Percentiles rank a stretch among this genome's conserved stretches.
Evolutionary conservation across 1,140 invertebrate genomes (phyloP).

Genomic region (Cyclina sinensis): DNA sequence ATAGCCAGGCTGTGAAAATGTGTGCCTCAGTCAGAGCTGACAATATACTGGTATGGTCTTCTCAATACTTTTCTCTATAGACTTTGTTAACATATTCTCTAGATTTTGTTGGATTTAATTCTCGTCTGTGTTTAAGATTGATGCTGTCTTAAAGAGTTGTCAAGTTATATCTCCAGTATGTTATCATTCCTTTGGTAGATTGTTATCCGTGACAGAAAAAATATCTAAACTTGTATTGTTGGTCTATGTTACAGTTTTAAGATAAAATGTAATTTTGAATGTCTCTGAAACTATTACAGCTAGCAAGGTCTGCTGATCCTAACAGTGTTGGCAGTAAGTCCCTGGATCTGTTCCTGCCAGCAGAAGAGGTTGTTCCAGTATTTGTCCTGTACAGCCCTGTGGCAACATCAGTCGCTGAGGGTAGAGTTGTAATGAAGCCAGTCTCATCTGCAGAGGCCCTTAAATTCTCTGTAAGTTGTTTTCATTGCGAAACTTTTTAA

Average conservation of each 20-base stretch:
- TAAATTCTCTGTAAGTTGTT: constrained; percentile 56
- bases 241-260: neutral
- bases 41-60: constrained; percentile 44
- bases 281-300: neutral
- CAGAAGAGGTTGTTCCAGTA: constrained; percentile 24
- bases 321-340: neutral
- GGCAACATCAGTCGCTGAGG: neutral
- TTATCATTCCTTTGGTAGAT: neutral
- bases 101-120: too few species aligned
- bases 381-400: constrained; percentile 55
- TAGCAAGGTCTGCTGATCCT: constrained; percentile 36
- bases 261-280: neutral
- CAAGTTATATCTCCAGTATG: too few species aligned
- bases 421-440: constrained; percentile 39
- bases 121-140: too few species aligned
- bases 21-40: constrained; percentile 7
- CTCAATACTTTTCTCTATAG: too few species aligned
- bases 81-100: too few species aligned
- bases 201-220: neutral
- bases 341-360: constrained; percentile 4
- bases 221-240: neutral
- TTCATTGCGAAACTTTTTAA: too few species aligned
- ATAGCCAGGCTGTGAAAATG: neutral
- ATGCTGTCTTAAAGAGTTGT: too few species aligned
- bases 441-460: neutral